Conservation (phyloP, 1,140 invertebrate species). For the Bombus balteatus region DNA sequence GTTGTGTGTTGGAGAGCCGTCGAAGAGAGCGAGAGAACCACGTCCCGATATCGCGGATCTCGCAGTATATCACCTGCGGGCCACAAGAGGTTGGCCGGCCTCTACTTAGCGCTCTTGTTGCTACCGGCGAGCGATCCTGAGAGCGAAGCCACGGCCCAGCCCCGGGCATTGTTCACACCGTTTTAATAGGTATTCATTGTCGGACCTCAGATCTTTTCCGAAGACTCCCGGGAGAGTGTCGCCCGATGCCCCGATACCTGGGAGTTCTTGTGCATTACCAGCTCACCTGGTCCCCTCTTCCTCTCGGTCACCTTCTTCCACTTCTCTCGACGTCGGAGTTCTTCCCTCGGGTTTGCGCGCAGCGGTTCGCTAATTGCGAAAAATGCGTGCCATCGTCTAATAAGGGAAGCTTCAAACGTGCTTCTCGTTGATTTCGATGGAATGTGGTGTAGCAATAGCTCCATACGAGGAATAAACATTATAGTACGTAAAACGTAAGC, state of each 20-base stretch:
- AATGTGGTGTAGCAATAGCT: background rate
- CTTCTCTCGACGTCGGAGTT: background rate
- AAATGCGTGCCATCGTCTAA: slow-evolving; percentile 12
- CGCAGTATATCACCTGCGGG: slow-evolving; percentile 77
- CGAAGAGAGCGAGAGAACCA: slow-evolving; percentile 30
- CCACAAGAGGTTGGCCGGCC: slow-evolving; percentile 59
- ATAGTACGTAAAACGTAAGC: too few relatives aligned
- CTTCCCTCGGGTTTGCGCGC: background rate
- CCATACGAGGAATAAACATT: too few relatives aligned
- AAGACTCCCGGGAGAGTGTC: slow-evolving; percentile 63
- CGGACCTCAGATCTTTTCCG: slow-evolving; percentile 69
- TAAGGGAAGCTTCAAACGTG: background rate
- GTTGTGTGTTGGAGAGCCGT: slow-evolving; percentile 27
- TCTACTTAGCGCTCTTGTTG: slow-evolving; percentile 68
- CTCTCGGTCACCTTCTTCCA: too few relatives aligned
- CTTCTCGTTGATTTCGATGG: background rate
- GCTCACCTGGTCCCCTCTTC: background rate
- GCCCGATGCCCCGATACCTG: slow-evolving; percentile 68
- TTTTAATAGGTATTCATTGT: slow-evolving; percentile 81
- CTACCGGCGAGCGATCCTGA: slow-evolving; percentile 59
- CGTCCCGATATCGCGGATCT: slow-evolving; percentile 77
- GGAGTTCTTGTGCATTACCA: slow-evolving; percentile 50
- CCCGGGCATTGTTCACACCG: slow-evolving; percentile 78
- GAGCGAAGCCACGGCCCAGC: slow-evolving; percentile 44
- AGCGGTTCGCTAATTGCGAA: slow-evolving; percentile 36